These are phyloP conservation scores for Drosophila elegans DNA, from an alignment of 1,140 invertebrate genomes.

Conservation along the genomic window DNA sequence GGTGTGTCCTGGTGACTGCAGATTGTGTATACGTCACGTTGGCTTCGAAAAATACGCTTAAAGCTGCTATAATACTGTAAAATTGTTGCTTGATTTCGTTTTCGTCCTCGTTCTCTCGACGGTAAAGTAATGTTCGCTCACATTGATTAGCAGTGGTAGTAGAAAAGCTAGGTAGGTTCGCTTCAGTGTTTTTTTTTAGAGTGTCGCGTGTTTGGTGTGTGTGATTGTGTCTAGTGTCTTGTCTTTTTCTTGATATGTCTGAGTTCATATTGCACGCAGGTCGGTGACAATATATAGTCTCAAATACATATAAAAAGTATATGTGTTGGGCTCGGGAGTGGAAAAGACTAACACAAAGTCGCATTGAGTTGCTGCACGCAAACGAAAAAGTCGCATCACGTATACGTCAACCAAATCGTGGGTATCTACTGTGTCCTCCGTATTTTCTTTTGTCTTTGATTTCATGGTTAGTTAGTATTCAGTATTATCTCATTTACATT, in stretches of 20 bases:
- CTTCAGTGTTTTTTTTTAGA: conserved; percentile 62
- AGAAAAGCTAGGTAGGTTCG: conserved; percentile 82
- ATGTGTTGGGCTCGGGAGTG: conserved; percentile 56
- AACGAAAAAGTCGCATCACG: conserved; percentile 58
- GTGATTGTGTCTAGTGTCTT: conserved; percentile 42
- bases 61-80: conserved; percentile 82
- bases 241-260: conserved; percentile 79
- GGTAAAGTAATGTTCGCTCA: conserved; percentile 78
- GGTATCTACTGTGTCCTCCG: conserved; percentile 25
- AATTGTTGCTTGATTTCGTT: conserved; percentile 68
- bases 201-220: conserved; percentile 33
- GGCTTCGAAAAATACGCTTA: conserved; percentile 78
- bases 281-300: conserved; percentile 75
- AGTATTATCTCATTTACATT: conserved; percentile 41
- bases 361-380: conserved; percentile 63
- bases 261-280: conserved; percentile 72
- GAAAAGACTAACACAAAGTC: conserved; percentile 42
- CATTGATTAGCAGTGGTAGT: conserved; percentile 62
- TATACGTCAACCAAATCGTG: conserved; percentile 48
- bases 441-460: conserved; percentile 8
- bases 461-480: conserved; percentile 20
- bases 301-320: conserved; percentile 83
- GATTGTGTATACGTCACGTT: conserved; percentile 80
- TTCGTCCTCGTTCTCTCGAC: conserved; percentile 17
- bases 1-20: conserved; percentile 55